Conservation (phyloP, 2,113 vertebrate genomes). For the Steatornis caripensis region DNA sequence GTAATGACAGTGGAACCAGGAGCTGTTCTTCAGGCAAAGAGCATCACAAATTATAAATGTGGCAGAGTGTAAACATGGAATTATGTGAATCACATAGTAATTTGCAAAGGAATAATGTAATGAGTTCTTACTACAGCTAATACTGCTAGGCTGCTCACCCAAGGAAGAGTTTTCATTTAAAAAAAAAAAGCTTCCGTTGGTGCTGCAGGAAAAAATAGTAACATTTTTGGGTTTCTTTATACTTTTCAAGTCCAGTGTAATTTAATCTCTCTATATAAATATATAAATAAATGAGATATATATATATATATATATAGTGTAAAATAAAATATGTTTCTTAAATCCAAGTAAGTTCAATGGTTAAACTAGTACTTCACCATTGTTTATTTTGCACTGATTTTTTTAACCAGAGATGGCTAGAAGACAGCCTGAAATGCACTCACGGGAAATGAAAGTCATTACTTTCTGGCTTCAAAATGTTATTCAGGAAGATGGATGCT, state of each 20-base stretch:
- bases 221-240: conserved; percentile 69
- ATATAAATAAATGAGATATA: conserved; percentile 51
- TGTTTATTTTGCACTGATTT: conserved; percentile 88
- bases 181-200: conserved; percentile 53
- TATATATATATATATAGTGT: conserved; percentile 54
- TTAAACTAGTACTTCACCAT: conserved; percentile 75
- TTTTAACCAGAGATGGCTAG: conserved; percentile 72
- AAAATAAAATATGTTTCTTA: conserved; percentile 74
- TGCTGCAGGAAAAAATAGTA: conserved; percentile 70
- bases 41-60: conserved; percentile 78
- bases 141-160: conserved; percentile 50
- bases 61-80: conserved; percentile 61
- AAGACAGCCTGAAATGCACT: conserved; percentile 79
- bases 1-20: conserved; percentile 78
- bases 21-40: conserved; percentile 85
- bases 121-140: conserved; percentile 53
- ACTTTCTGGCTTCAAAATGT: conserved; percentile 79
- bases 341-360: conserved; percentile 67
- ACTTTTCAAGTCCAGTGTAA: conserved; percentile 68
- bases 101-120: conserved; percentile 53
- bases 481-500: conserved; percentile 87
- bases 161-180: conserved; percentile 54
- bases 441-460: conserved; percentile 67
- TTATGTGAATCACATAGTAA: conserved; percentile 71
- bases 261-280: conserved; percentile 63